These are phyloP conservation scores for Ostrea denselamellosa DNA, from an alignment of 1,140 invertebrate genomes.

Conservation along the genomic window DNA sequence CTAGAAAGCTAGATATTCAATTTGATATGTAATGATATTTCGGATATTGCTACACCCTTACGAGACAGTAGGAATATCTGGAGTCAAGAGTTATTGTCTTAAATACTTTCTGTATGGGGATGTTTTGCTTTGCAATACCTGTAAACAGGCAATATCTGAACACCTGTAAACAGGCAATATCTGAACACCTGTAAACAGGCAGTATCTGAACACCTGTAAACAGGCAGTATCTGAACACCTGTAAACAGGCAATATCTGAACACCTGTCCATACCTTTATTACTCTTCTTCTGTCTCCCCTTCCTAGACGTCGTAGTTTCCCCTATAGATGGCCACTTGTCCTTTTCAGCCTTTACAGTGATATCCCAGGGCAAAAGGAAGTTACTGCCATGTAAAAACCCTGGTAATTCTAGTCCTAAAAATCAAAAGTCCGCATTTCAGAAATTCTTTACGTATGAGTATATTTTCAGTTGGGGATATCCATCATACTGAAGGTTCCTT, in stretches of 20 bases:
- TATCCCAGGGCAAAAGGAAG: slow-evolving; percentile 97
- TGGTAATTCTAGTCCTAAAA: slow-evolving; percentile 82
- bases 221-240: neutral
- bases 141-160: neutral
- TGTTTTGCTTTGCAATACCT: neutral
- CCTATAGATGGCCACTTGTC: slow-evolving; percentile 79
- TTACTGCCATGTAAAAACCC: slow-evolving; percentile 94
- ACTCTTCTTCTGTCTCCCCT: slow-evolving; percentile 76
- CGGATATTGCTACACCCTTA: too few relatives aligned
- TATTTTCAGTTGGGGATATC: neutral
- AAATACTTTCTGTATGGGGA: too few relatives aligned
- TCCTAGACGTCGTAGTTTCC: slow-evolving; percentile 69
- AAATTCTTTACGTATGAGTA: neutral
- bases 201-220: too few relatives aligned
- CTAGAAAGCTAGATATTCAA: too few relatives aligned
- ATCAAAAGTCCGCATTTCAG: neutral
- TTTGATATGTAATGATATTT: too few relatives aligned
- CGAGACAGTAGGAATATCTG: too few relatives aligned
- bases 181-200: neutral
- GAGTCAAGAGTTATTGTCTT: too few relatives aligned
- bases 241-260: neutral
- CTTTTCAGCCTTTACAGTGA: slow-evolving; percentile 84
- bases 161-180: neutral
- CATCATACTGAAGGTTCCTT: neutral
- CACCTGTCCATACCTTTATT: slow-evolving; percentile 63